Conservation (phyloP, 2,888 invertebrate species). For the Cheilosia pagana region DNA sequence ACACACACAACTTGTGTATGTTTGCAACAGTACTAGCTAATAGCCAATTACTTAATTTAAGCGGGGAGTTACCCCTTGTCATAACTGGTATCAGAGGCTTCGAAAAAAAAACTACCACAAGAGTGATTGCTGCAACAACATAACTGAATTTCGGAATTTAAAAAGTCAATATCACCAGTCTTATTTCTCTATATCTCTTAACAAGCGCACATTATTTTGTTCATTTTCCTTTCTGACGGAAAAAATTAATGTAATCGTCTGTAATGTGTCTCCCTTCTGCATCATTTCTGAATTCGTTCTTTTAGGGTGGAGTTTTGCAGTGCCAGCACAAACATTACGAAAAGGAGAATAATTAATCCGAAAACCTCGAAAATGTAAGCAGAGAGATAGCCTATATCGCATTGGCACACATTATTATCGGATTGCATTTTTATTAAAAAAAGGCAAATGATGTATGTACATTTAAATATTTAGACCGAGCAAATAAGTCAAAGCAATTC, state of each 20-base stretch:
- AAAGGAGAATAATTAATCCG: constrained; percentile 18
- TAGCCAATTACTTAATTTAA: too few species aligned
- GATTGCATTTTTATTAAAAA: constrained; percentile 50
- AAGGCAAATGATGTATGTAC: too few species aligned
- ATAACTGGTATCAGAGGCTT: too few species aligned
- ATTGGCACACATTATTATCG: constrained; percentile 67
- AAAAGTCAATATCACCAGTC: constrained; percentile 71
- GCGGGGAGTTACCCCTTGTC: too few species aligned
- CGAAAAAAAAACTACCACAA: too few species aligned
- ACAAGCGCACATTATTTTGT: neutral
- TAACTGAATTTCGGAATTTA: constrained; percentile 38
- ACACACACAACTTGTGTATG: too few species aligned
- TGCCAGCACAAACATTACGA: constrained; percentile 19
- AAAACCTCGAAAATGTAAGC: constrained; percentile 48
- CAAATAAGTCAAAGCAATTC: too few species aligned
- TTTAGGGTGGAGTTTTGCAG: constrained; percentile 43
- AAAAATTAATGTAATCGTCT: constrained; percentile 70
- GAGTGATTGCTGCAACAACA: too few species aligned
- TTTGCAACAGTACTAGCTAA: too few species aligned
- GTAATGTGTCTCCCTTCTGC: constrained; percentile 35
- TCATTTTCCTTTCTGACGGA: neutral
- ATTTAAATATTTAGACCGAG: too few species aligned
- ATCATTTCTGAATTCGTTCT: constrained; percentile 16
- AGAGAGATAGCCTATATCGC: constrained; percentile 50
- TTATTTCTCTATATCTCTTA: constrained; percentile 31